Percentiles rank a stretch among this genome's conserved stretches.
phyloP scores from a whole-genome alignment of 2,888 invertebrate genomes.

The Apotomis capreana region DNA sequence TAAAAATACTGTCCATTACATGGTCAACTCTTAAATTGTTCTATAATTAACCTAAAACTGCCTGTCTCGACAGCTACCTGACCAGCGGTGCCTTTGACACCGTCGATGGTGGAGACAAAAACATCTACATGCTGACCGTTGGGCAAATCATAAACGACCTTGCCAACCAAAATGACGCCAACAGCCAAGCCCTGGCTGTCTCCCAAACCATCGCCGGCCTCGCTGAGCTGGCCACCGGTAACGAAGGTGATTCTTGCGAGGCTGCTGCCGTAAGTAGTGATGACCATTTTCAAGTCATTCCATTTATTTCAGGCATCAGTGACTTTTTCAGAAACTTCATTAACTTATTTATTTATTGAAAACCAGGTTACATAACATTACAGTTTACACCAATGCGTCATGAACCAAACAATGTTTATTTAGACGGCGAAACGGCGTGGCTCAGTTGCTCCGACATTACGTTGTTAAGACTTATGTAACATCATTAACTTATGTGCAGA shows the following conservation, averaged over 20 bases:
- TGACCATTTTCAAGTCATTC: background rate
- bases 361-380: too few species aligned
- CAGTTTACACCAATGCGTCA: too few species aligned
- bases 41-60: background rate
- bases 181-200: conserved; percentile 56
- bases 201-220: conserved; percentile 54
- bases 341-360: too few species aligned
- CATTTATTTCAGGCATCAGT: background rate
- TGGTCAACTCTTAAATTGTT: background rate
- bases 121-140: conserved; percentile 52
- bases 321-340: too few species aligned
- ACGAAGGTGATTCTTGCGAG: conserved; percentile 65
- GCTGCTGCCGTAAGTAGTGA: conserved; percentile 59
- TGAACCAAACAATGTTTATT: too few species aligned
- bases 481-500: too few species aligned
- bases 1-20: too few species aligned
- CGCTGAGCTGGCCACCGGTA: conserved; percentile 55
- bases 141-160: conserved; percentile 54
- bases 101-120: conserved; percentile 59
- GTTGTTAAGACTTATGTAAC: too few species aligned
- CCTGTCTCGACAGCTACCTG: conserved; percentile 45
- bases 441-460: too few species aligned
- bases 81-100: conserved; percentile 50
- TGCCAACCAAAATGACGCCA: conserved; percentile 48
- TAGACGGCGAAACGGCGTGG: too few species aligned